Conservation (phyloP, 2,113 vertebrate species). For the Pterocles burchelli region DNA sequence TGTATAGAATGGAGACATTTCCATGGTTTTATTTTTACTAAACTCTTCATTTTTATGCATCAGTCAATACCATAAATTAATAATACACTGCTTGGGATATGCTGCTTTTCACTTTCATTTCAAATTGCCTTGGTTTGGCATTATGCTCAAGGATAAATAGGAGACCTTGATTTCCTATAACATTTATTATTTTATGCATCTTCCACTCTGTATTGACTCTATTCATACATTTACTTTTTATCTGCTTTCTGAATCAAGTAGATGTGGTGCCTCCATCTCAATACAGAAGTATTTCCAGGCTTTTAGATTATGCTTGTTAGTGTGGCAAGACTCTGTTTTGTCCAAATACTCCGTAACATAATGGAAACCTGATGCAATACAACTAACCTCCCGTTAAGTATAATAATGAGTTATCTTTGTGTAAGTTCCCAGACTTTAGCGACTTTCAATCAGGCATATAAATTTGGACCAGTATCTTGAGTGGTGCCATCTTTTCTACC, state of each 20-base stretch:
- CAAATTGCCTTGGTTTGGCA: background rate
- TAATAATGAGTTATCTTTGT: background rate
- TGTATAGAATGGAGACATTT: background rate
- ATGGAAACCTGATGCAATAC: background rate
- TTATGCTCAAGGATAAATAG: conserved; percentile 26
- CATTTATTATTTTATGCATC: background rate
- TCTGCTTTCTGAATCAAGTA: conserved; percentile 21
- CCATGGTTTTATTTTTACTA: conserved; percentile 1
- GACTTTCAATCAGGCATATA: background rate
- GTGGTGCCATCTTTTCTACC: background rate
- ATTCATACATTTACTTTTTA: background rate
- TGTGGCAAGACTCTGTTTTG: background rate
- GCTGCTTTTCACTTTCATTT: conserved; percentile 26
- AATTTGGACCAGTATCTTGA: background rate
- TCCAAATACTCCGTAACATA: background rate
- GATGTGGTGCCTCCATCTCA: conserved; percentile 1
- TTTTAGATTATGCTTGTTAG: background rate
- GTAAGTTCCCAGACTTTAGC: background rate
- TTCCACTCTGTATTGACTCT: background rate
- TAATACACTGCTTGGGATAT: background rate
- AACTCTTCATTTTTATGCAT: conserved; percentile 8
- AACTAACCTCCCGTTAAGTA: background rate
- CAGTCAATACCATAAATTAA: conserved; percentile 27
- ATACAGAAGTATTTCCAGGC: background rate
- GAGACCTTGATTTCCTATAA: conserved; percentile 40